phyloP scores from a whole-genome alignment of 2,113 vertebrate species.

The Misgurnus mizolepis region DNA sequence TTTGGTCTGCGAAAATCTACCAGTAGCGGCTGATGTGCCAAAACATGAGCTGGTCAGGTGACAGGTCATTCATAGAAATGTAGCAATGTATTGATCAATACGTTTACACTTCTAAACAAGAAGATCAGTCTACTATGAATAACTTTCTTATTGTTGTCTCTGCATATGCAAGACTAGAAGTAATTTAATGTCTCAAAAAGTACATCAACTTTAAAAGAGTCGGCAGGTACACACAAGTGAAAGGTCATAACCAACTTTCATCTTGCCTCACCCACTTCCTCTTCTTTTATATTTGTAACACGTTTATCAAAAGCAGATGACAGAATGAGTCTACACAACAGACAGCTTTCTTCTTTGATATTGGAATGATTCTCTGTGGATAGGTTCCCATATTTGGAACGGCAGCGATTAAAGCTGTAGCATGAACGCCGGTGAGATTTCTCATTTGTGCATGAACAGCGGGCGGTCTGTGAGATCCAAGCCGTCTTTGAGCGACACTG shows the following conservation, averaged over 20 bases:
- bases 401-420: conserved; percentile 75
- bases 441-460: conserved; percentile 89
- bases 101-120: not conserved
- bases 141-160: not conserved
- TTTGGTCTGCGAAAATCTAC: too few relatives aligned
- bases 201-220: not conserved
- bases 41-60: too few relatives aligned
- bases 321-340: conserved; percentile 36
- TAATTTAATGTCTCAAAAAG: conserved; percentile 3
- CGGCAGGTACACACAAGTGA: not conserved
- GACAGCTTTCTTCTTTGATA: conserved; percentile 42
- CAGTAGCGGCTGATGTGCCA: too few relatives aligned
- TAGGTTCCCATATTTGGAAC: conserved; percentile 68
- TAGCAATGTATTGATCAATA: too few relatives aligned
- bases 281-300: conserved; percentile 81
- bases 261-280: not conserved
- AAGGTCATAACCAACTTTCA: conserved; percentile 31
- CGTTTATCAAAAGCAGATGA: conserved; percentile 63
- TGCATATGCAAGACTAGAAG: not conserved
- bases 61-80: too few relatives aligned
- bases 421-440: conserved; percentile 89
- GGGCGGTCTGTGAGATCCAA: conserved; percentile 91
- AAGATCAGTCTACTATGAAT: not conserved
- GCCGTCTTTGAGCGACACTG: conserved; percentile 83
- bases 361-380: conserved; percentile 1